Base-by-base conservation (phyloP, 2,113 vertebrate species). In the Ibidorhyncha struthersii region DNA sequence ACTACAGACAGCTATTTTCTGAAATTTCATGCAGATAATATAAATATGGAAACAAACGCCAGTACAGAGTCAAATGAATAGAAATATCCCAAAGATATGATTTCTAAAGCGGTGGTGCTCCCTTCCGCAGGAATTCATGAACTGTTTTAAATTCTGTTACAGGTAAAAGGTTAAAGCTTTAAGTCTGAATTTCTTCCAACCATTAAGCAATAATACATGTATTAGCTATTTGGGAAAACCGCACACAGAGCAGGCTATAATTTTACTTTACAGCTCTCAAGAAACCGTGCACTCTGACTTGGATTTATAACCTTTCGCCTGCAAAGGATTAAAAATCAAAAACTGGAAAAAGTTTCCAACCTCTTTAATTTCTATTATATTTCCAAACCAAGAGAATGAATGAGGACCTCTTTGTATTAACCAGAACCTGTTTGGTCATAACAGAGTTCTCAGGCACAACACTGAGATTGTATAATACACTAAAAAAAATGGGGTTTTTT, bases 401-500 rank as follows among this genome's bases (percentile, higher is more conserved):
- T 88, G 49, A 65, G 16, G 10, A 77, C 1, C 3, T 77, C 27
- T 45, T 36, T 59, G 6, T 34, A 53, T 61, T 23, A 82, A 38
- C 4, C 13, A 49, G 8, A 65, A 76, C 12, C 2, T 53, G 12
- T 55, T 58, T 53, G 19, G 6, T 56, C 12, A 9, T 69, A 67
- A 30, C 11, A 77, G 7, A 81, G 16, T 55, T 22, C 4, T 52
- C 58, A 67, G 19, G 47, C 34, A 69, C 23, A 81, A 47, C 6
- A 61, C 17, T 10, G 8, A 50, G 4, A 34, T 1, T 61, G 30
- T 65, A 50, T 3, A 36, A 67, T 10, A 52, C 3, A 62, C 20
- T 38, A 73, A 74, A 86, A 77, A 73, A 52, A 6, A 43, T 0
- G 0, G 2, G 0, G 0, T 0, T 2, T 83, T 91, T 55, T 62